These are phyloP conservation scores for Nowickia ferox DNA, from an alignment of 2,888 invertebrate genomes.

Conservation along the genomic window DNA sequence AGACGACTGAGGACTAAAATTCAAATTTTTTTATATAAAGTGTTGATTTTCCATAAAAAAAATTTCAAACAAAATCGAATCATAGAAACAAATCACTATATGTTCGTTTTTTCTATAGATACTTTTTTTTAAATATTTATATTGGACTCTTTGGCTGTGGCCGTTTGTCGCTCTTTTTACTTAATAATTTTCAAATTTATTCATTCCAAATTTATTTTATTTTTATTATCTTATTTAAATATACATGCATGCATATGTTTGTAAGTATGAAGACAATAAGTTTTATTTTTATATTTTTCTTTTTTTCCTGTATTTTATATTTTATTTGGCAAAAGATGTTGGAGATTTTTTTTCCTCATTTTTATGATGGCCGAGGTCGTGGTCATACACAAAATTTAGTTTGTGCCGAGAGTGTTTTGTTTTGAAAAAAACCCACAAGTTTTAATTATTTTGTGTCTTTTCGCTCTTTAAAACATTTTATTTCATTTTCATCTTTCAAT, in stretches of 20 bases:
- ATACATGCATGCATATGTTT: neutral
- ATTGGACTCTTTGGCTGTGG: slow-evolving; percentile 37
- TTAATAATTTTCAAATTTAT: slow-evolving; percentile 55
- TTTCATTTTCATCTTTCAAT: slow-evolving; percentile 45
- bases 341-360: slow-evolving; percentile 66
- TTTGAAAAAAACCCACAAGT: slow-evolving; percentile 41
- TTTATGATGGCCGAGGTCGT: slow-evolving; percentile 68
- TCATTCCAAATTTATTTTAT: slow-evolving; percentile 50
- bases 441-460: slow-evolving; percentile 27
- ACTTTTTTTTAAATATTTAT: slow-evolving; percentile 24
- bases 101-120: slow-evolving; percentile 41
- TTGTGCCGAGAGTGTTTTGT: slow-evolving; percentile 67
- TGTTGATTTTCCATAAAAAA: slow-evolving; percentile 63
- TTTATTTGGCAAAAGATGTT: slow-evolving; percentile 44
- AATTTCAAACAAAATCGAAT: slow-evolving; percentile 38
- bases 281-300: slow-evolving; percentile 25
- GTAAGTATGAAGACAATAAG: slow-evolving; percentile 13
- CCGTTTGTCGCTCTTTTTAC: slow-evolving; percentile 46
- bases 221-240: slow-evolving; percentile 35
- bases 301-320: slow-evolving; percentile 52
- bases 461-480: slow-evolving; percentile 58
- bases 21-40: slow-evolving; percentile 63
- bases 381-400: slow-evolving; percentile 74
- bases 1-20: slow-evolving; percentile 64
- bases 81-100: slow-evolving; percentile 47